Conservation (phyloP, 1,140 invertebrate species). For the Danaus melanippus region DNA sequence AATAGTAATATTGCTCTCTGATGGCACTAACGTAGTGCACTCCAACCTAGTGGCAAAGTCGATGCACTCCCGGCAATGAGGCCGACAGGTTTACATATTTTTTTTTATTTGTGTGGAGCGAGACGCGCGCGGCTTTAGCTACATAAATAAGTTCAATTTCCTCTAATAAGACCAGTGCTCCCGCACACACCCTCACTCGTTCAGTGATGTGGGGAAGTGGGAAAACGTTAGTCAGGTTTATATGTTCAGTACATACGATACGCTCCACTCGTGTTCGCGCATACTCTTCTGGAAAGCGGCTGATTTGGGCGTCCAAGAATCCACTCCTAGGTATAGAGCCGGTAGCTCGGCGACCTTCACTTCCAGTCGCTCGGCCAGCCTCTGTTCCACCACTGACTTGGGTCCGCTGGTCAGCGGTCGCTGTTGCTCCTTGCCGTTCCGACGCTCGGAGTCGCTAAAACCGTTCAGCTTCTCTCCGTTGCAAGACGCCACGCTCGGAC, state of each 20-base stretch:
- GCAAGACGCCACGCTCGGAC: slow-evolving; percentile 61
- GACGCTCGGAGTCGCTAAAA: slow-evolving; percentile 39
- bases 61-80: slow-evolving; percentile 34
- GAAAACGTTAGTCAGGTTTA: slow-evolving; percentile 23
- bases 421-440: slow-evolving; percentile 46
- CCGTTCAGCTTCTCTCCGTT: slow-evolving; percentile 58
- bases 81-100: slow-evolving; percentile 24
- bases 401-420: slow-evolving; percentile 57
- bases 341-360: slow-evolving; percentile 74
- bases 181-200: slow-evolving; percentile 20
- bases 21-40: slow-evolving; percentile 13
- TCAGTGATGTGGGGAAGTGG: slow-evolving; percentile 13
- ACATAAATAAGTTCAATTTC: slow-evolving; percentile 22
- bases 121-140: slow-evolving; percentile 17
- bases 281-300: slow-evolving; percentile 69
- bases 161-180: slow-evolving; percentile 17
- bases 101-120: slow-evolving; percentile 34
- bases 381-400: slow-evolving; percentile 55
- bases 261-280: slow-evolving; percentile 71
- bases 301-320: slow-evolving; percentile 77
- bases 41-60: slow-evolving; percentile 40
- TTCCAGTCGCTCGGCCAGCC: slow-evolving; percentile 55
- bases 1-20: slow-evolving; percentile 27
- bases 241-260: slow-evolving; percentile 63
- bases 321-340: slow-evolving; percentile 75